These are phyloP conservation scores for Lontra canadensis DNA, from an alignment of 2,113 vertebrate genomes.

Conservation along the genomic window DNA sequence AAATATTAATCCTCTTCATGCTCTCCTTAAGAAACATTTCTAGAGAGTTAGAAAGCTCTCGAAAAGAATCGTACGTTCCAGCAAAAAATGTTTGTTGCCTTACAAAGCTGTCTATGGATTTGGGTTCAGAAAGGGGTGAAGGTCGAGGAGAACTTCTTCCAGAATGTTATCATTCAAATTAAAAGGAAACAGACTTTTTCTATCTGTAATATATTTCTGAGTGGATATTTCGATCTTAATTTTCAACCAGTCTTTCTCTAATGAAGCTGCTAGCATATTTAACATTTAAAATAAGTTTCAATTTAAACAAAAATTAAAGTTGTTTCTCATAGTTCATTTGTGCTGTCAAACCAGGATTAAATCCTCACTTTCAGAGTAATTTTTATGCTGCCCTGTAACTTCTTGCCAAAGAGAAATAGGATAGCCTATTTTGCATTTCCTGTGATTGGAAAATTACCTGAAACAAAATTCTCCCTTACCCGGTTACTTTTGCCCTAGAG, in stretches of 20 bases:
- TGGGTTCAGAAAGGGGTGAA: not conserved
- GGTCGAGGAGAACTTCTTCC: not conserved
- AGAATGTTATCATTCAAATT: not conserved
- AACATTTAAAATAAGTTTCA: not conserved
- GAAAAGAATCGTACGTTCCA: not conserved
- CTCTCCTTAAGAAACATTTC: not conserved
- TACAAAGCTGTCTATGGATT: not conserved
- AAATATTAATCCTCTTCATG: not conserved
- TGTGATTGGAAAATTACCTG: not conserved
- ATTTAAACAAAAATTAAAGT: not conserved
- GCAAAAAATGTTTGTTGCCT: not conserved
- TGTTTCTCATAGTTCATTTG: not conserved
- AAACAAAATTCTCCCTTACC: not conserved
- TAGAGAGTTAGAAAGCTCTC: not conserved
- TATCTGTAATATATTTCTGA: not conserved
- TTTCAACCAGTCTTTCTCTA: not conserved
- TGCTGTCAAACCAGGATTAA: slow-evolving; percentile 57
- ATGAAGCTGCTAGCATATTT: not conserved
- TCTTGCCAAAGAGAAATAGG: not conserved
- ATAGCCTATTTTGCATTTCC: not conserved
- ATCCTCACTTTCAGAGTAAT: not conserved
- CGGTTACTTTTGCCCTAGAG: not conserved
- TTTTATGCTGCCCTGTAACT: not conserved
- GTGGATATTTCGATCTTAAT: not conserved
- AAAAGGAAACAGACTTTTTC: not conserved